A percentile compares a stretch with the other conserved stretches of the same genome.
These are phyloP conservation scores for Siphonodentalium dalli DNA, from an alignment of 2,888 invertebrate species.

Conservation along the genomic window DNA sequence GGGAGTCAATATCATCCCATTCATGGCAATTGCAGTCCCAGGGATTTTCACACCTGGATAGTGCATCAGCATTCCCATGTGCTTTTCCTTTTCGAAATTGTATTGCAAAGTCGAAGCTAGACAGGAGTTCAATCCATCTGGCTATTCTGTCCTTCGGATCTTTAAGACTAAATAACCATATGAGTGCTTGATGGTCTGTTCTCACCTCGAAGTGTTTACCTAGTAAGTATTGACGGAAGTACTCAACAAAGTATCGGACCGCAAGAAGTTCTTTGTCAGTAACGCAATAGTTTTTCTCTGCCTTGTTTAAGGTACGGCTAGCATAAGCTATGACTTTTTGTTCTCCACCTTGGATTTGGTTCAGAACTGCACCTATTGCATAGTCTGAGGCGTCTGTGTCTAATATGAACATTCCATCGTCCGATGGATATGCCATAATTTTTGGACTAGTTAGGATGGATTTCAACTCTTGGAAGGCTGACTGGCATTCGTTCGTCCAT, in stretches of 20 bases:
- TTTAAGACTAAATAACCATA: too few species aligned
- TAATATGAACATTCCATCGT: too few species aligned
- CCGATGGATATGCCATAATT: constrained; percentile 8
- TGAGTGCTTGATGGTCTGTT: constrained; percentile 15
- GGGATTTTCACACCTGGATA: constrained; percentile 14
- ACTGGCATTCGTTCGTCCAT: constrained; percentile 7
- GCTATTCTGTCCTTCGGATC: too few species aligned
- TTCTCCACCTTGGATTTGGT: too few species aligned
- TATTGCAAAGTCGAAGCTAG: constrained; percentile 11
- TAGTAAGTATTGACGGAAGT: constrained; percentile 5
- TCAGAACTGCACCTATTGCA: too few species aligned
- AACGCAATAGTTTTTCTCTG: constrained; percentile 8
- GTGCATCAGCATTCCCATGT: constrained; percentile 12
- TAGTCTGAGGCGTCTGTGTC: too few species aligned
- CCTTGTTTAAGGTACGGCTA: constrained; percentile 4
- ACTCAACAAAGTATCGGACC: constrained; percentile 5
- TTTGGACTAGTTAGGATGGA: background rate
- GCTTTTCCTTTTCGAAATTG: constrained; percentile 14
- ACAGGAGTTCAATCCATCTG: constrained; percentile 10
- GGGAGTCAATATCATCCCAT: constrained; percentile 13
- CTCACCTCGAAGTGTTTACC: constrained; percentile 9
- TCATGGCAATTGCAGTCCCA: constrained; percentile 7
- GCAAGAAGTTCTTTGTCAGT: constrained; percentile 11
- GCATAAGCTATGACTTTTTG: too few species aligned
- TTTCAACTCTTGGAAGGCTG: background rate